phyloP scores from a whole-genome alignment of 2,113 vertebrate species.

The Myodes glareolus region DNA sequence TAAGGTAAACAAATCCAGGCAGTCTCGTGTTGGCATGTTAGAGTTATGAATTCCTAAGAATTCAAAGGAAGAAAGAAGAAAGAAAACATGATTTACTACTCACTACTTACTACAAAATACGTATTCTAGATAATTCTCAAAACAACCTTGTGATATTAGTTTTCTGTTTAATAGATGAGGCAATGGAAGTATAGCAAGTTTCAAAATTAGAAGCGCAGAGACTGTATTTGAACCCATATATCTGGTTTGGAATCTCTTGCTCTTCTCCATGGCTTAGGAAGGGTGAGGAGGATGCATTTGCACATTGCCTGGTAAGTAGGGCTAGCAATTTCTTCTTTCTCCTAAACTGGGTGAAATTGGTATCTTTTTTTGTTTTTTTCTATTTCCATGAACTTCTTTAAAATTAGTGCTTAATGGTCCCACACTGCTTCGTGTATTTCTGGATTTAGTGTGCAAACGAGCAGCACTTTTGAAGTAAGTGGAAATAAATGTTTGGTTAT shows the following conservation, averaged over 20 bases:
- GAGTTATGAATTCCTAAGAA: background rate
- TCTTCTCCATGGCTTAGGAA: background rate
- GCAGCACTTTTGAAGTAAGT: background rate
- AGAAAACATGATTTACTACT: background rate
- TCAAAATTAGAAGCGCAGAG: background rate
- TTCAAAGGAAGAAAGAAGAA: background rate
- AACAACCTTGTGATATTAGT: background rate
- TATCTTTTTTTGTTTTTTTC: background rate
- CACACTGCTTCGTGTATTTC: background rate
- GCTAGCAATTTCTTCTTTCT: background rate
- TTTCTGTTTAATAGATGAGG: background rate
- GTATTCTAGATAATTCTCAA: background rate
- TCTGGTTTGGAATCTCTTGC: background rate
- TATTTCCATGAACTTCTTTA: background rate
- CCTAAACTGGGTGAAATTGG: background rate
- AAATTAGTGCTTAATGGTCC: background rate
- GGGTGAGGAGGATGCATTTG: background rate
- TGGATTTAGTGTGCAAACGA: background rate
- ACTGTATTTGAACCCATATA: background rate
- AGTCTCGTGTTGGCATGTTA: background rate
- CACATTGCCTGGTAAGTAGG: rapidly evolving
- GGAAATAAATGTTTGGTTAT: background rate
- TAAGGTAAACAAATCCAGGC: background rate
- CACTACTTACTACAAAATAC: background rate
- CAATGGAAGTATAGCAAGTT: background rate